Evolutionary conservation across 2,797 vertebrate species (phyloP).

Genomic region (Smutsia gigantea): DNA sequence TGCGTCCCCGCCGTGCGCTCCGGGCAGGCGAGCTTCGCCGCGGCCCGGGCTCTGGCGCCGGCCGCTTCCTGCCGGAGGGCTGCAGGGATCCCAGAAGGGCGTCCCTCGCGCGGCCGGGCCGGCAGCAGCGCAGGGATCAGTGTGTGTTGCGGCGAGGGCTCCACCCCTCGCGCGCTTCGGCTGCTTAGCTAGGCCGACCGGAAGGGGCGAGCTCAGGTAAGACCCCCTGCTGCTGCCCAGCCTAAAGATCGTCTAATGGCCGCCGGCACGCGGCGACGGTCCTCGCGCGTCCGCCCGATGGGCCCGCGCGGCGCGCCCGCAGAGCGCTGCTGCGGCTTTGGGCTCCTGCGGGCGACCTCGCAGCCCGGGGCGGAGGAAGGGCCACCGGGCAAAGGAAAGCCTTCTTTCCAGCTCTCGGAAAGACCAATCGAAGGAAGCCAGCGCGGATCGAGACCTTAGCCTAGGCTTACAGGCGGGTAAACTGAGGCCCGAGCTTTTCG

Average conservation of each 20-base stretch:
- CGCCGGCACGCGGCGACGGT: not conserved
- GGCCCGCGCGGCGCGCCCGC: not conserved
- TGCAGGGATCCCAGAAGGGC: not conserved
- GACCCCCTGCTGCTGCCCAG: not conserved
- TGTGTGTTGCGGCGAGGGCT: not conserved
- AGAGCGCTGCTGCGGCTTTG: not conserved
- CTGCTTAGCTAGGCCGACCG: not conserved
- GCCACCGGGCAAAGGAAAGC: not conserved
- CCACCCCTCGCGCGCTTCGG: not conserved
- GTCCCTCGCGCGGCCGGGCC: not conserved
- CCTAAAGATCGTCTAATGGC: not conserved
- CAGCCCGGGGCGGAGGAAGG: not conserved
- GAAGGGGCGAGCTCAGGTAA: not conserved
- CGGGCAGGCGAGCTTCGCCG: not conserved
- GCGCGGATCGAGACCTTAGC: not conserved
- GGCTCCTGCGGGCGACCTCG: not conserved
- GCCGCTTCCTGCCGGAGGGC: not conserved
- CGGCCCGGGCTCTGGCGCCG: not conserved
- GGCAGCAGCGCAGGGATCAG: not conserved
- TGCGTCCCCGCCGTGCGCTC: not conserved
- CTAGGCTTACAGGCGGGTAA: not conserved
- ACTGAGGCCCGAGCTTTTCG: constrained; percentile 43
- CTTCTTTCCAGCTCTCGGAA: not conserved
- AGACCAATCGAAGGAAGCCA: not conserved
- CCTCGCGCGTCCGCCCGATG: not conserved